Evolutionary conservation across 1,140 invertebrate species (phyloP), one percentile per base, ranked within the genome.

Genomic region (Ylistrum balloti): DNA sequence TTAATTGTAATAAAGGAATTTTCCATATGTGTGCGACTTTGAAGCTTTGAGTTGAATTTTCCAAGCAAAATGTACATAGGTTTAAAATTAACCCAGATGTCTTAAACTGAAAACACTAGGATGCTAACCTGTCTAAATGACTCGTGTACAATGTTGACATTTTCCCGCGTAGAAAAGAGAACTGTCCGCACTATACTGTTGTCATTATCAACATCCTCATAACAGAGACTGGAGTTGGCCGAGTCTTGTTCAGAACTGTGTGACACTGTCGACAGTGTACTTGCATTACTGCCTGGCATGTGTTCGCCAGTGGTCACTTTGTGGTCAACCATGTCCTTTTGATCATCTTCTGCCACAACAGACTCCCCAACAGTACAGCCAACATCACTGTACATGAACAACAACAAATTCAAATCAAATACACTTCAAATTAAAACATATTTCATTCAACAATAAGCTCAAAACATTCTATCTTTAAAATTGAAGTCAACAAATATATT

Each of bases 131-230:
- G 98, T 88, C 99, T 97, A 94, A 99, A 98, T 35, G 99, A 97
- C 96, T 99, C 99, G 94, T 99, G 98, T 41, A 99, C 97, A 96
- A 99, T 98, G 96, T 99, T 99, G 5, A 99, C 98, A 95, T 99
- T 99, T 91, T 99, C 98, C 86, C 98, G 97, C 87, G 97, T 98
- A 35, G 98, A 98, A 95, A 98, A 99, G 10, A 99, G 97, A 10
- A 99, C 98, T 93, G 98, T 98, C 35, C 98, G 97, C 0, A 99
- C 98, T 88, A 99, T 96, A 33, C 96, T 95, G 86, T 97, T 96
- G 86, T 97, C 97, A 22, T 91, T 94, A 85, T 94, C 95, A 56
- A 86, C 86, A 41, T 95, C 94, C 91, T 96, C 96, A 22, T 95
- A 95, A 92, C 96, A 95, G 88, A 96, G 95, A 92, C 95, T 96